phyloP scores from a whole-genome alignment of 2,113 vertebrate species.

The Sakesphorus luctuosus region DNA sequence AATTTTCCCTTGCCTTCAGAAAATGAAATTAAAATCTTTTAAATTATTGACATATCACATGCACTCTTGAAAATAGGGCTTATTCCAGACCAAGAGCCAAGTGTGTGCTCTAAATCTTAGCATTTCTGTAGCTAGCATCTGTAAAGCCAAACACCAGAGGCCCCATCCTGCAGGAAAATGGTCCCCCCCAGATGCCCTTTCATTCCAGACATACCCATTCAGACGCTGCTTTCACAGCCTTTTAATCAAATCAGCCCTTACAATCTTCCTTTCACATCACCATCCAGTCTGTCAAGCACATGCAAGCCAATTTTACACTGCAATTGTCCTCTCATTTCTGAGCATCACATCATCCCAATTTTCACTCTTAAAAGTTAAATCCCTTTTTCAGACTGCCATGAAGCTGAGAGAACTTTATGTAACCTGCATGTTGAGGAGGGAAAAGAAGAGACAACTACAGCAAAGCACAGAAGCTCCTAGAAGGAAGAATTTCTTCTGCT shows the following conservation, averaged over 20 bases:
- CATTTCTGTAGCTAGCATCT: not conserved
- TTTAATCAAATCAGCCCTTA: constrained; percentile 44
- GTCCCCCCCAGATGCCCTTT: not conserved
- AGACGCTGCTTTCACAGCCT: not conserved
- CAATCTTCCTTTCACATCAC: constrained; percentile 54
- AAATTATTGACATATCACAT: not conserved
- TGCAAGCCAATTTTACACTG: constrained; percentile 45
- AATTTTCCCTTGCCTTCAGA: not conserved
- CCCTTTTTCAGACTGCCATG: not conserved
- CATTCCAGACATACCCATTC: constrained; percentile 41
- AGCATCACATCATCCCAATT: not conserved
- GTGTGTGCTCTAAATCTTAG: not conserved
- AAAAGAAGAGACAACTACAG: not conserved
- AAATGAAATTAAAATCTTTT: not conserved
- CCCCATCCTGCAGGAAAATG: not conserved
- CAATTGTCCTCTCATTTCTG: constrained; percentile 46
- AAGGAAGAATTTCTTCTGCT: not conserved
- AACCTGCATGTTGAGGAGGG: not conserved
- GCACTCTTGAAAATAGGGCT: not conserved
- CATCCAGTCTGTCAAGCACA: not conserved
- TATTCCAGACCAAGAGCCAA: not conserved
- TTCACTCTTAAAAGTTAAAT: constrained; percentile 29
- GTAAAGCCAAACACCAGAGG: not conserved
- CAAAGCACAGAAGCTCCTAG: not conserved
- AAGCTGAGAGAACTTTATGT: not conserved